These are phyloP conservation scores for Vulpes ferrilata DNA, from an alignment of 2,113 vertebrate genomes.

Conservation along the genomic window DNA sequence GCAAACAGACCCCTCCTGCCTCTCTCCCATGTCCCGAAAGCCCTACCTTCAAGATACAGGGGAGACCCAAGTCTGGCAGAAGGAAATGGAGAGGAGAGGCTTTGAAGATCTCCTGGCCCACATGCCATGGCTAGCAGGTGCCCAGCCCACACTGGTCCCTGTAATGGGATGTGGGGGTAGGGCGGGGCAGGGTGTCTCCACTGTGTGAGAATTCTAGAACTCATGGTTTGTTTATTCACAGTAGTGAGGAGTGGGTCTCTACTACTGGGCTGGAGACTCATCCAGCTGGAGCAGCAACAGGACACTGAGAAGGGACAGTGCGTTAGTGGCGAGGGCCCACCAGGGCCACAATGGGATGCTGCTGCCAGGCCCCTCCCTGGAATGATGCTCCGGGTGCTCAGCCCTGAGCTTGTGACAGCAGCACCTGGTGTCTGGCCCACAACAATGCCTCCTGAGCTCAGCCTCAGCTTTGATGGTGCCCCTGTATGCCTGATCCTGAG, in stretches of 20 bases:
- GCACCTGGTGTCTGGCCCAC: not conserved
- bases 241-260: not conserved
- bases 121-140: conserved; percentile 23
- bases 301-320: not conserved
- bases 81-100: not conserved
- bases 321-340: not conserved
- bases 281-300: not conserved
- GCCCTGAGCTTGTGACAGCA: not conserved
- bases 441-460: too few species aligned
- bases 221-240: conserved; percentile 26
- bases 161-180: not conserved
- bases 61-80: not conserved
- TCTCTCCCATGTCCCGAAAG: not conserved
- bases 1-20: not conserved
- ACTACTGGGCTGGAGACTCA: not conserved
- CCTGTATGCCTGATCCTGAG: not conserved
- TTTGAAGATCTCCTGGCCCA: not conserved
- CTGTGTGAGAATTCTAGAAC: conserved; percentile 70
- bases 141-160: not conserved
- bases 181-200: not conserved
- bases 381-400: not conserved
- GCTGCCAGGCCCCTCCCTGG: not conserved
- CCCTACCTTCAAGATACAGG: conserved; percentile 20
- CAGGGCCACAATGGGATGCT: not conserved
- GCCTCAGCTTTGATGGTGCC: not conserved